Percentiles rank a stretch among this genome's conserved stretches.
Evolutionary conservation across 1,140 invertebrate genomes (phyloP).

Genomic region (Ylistrum balloti): DNA sequence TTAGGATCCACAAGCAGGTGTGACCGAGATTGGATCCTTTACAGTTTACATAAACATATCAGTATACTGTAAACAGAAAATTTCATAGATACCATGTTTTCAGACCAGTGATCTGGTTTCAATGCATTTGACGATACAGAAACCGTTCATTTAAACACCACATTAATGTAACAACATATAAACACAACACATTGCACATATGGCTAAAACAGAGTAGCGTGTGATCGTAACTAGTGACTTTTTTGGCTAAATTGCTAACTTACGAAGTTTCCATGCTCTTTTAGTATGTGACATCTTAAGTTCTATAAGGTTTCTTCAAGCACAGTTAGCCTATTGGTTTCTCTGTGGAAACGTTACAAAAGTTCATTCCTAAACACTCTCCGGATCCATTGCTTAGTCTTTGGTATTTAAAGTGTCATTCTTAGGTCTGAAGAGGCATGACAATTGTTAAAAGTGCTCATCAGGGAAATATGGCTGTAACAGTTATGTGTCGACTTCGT

Average conservation of each 20-base stretch:
- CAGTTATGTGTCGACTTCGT: background rate
- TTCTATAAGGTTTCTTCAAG: background rate
- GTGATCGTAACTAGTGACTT: too few species aligned
- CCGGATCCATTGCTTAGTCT: background rate
- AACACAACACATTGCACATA: too few species aligned
- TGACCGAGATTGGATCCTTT: too few species aligned
- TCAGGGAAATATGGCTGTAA: background rate
- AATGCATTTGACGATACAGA: too few species aligned
- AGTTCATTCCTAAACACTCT: background rate
- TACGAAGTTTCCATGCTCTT: constrained; percentile 83
- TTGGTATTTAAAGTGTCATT: background rate
- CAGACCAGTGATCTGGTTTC: too few species aligned
- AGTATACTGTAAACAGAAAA: too few species aligned
- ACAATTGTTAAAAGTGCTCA: constrained; percentile 20
- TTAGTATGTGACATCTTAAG: constrained; percentile 81
- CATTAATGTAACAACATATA: too few species aligned
- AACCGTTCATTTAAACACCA: too few species aligned
- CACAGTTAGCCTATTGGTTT: background rate
- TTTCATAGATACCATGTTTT: too few species aligned
- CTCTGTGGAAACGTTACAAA: background rate
- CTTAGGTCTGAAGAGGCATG: background rate
- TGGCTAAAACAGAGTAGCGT: too few species aligned
- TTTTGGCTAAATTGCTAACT: constrained; percentile 73
- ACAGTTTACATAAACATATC: too few species aligned
- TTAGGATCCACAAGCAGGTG: too few species aligned